Evolutionary conservation across 2,888 invertebrate species (phyloP), one percentile per base, ranked within the genome.

Genomic region (Perithous albicinctus): DNA sequence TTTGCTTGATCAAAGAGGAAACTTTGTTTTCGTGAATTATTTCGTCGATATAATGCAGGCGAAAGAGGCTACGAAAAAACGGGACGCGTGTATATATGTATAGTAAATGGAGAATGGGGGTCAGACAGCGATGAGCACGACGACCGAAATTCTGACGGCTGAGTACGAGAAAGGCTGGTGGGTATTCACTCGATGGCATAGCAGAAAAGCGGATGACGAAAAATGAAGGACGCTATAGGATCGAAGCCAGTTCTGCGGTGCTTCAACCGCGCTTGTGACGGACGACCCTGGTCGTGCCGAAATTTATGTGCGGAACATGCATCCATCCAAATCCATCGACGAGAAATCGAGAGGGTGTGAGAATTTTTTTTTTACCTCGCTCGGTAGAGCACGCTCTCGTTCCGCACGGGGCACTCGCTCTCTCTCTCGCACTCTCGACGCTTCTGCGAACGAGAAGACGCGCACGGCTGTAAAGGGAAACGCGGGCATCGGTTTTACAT

Each of bases 401-500:
- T n/a, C n/a, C n/a, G n/a, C n/a, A n/a, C n/a, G n/a, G n/a, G n/a
- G 76, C 69, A 32, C 64, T 51, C 61, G 48, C 32, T 56, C 72
- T 67, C 67, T 83, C 67, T 51, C 10, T 15, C 43, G 5, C 10
- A 73, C 70, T 35, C 59, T 61, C 32, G 80, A 61, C 35, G 69
- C 63, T 76, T 43, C 73, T 69, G 56, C 41, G 78, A 51, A 29
- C 54, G 83, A 76, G 64, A 79, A 79, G 69, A 61, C 41, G 80
- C 46, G 56, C 70, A 41, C n/a, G 54, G n/a, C 18, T 32, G 64
- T 32, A n/a, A 32, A 23, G 56, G 46, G 38, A 29, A 70, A 56
- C 77, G 84, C 69, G 80, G 80, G 87, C 87, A 90, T 89, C 86
- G 91, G 89, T 90, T 91, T 91, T 90, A 89, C 90, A 91, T 91